Percentiles rank a stretch among this genome's conserved stretches.
Conservation (phyloP, 2,113 vertebrate species). For the Zosterops borbonicus region DNA sequence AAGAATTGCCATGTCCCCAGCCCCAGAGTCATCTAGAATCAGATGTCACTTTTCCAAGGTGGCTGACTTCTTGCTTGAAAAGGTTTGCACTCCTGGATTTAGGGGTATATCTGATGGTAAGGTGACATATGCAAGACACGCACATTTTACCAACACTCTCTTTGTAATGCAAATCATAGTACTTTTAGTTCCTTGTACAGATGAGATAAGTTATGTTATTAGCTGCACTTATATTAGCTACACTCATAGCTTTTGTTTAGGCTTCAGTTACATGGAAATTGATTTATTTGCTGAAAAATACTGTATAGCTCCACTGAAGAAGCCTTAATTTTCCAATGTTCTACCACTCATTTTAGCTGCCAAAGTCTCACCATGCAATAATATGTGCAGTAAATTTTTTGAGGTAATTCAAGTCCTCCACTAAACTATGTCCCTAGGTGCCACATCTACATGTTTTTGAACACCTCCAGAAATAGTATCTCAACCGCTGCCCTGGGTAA, state of each 20-base stretch:
- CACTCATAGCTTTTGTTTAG: background rate
- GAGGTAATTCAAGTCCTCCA: background rate
- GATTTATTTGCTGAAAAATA: background rate
- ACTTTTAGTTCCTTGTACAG: background rate
- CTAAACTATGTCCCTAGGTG: background rate
- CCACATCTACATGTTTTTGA: background rate
- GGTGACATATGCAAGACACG: background rate
- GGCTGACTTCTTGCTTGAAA: background rate
- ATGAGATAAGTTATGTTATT: too few relatives aligned
- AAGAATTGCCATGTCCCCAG: background rate
- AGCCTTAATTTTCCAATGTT: background rate
- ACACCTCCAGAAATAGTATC: background rate
- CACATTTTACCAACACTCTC: background rate
- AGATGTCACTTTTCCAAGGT: background rate
- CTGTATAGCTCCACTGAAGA: background rate
- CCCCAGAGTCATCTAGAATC: background rate
- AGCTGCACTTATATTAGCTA: background rate
- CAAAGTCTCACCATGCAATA: background rate
- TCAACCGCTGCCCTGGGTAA: background rate
- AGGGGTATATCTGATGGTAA: background rate
- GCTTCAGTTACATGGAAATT: background rate
- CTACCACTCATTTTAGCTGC: background rate
- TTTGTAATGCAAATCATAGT: background rate
- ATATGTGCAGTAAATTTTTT: background rate
- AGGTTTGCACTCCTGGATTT: background rate